Conservation (phyloP, 2,888 invertebrate species). For the Aporophyla lueneburgensis region DNA sequence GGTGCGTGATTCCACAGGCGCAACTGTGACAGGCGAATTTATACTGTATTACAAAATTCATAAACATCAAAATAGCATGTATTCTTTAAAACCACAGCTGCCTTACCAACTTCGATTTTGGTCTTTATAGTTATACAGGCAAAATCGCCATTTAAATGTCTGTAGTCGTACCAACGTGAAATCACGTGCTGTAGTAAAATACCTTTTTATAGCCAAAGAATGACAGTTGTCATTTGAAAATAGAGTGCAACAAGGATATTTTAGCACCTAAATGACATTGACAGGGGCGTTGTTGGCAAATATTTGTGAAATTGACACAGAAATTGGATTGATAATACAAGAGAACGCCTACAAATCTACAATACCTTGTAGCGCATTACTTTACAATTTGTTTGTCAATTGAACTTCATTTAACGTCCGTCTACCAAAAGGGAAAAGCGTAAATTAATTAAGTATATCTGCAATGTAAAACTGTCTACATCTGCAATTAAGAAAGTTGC, state of each 20-base stretch:
- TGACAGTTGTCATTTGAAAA: background rate
- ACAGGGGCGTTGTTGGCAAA: background rate
- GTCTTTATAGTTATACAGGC: too few species aligned
- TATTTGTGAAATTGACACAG: background rate
- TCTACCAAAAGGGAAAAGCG: slow-evolving; percentile 14
- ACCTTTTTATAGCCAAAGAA: background rate
- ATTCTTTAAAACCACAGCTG: too few species aligned
- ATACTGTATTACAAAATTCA: too few species aligned
- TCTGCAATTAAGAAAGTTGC: slow-evolving; percentile 21
- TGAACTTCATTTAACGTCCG: background rate
- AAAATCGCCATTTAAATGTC: too few species aligned
- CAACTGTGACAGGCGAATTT: too few species aligned
- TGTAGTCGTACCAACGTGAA: too few species aligned
- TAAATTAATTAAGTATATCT: slow-evolving; percentile 17
- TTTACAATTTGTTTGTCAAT: background rate
- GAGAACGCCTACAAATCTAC: too few species aligned
- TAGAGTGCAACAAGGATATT: background rate
- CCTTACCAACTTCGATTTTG: too few species aligned
- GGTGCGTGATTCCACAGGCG: too few species aligned
- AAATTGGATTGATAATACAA: background rate
- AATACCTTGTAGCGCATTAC: background rate
- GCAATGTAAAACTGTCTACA: slow-evolving; percentile 11
- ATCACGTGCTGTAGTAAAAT: too few species aligned
- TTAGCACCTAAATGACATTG: background rate
- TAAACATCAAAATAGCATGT: too few species aligned